Evolutionary conservation across 2,113 vertebrate species (phyloP), one percentile per base, ranked within the genome.

Genomic region (Amia ocellicauda): DNA sequence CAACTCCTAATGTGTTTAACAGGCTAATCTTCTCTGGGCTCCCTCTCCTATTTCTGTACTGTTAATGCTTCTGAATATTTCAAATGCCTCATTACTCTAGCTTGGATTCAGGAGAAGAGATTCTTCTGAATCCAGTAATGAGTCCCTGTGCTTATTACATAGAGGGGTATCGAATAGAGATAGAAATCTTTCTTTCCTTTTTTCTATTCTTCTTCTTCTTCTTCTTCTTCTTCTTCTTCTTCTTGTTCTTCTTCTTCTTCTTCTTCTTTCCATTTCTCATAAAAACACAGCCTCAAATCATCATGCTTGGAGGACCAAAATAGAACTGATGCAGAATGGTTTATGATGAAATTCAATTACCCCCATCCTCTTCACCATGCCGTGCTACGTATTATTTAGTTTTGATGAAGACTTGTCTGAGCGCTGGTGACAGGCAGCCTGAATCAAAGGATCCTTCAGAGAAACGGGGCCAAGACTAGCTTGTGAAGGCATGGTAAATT

Each of bases 51-150:
- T 83, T 83, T 81, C 73, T 80, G 73, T 75, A 73, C 76, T 74
- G 74, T 78, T 84, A 85, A 81, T 85, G 74, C 79, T 74, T 74
- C 76, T 71, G 75, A 84, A 85, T 84, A 80, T 83, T 83, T 83
- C 78, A 71, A 86, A 82, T 78, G 83, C 69, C 80, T 87, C 83
- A 86, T 88, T 86, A 85, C 79, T 77, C 74, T 67, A 69, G 72
- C 82, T 81, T 82, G 76, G 29, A 78, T 67, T 68, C 60, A 75
- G 73, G 55, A 43, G 69, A 79, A 74, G 68, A 74, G 70, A 71
- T 70, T 52, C 66, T 77, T 69, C 78, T 67, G 69, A 71, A 49
- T 70, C 62, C 66, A 70, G 70, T 84, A 86, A 85, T 82, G 79
- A 83, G 81, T 74, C 72, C 78, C 55, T 74, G 77, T 74, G 78